Base-by-base conservation (phyloP, 1,140 invertebrate species). In the Tetranychus urticae region DNA sequence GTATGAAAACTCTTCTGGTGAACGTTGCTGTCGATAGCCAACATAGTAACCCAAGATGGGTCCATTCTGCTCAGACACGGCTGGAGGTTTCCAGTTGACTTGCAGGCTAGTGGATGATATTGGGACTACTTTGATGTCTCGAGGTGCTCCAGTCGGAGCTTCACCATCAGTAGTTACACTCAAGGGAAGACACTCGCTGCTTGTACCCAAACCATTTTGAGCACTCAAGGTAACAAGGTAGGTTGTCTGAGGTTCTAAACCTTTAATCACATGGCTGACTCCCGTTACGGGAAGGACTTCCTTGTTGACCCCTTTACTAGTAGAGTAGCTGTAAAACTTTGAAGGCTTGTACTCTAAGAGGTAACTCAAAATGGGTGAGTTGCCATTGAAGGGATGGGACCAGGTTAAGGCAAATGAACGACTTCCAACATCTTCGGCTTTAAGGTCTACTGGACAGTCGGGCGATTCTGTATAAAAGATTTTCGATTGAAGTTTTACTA, bases 201-300 rank as follows among this genome's bases (percentile, higher is more conserved):
- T 91, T 5, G 77, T 80, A 52, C 96, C 96, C 55, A 90, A 91
- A 75, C 96, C 94, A 75, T 98, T 99, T 33, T 96, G 84, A 12
- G 94, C 92, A 66, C 87, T 80, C 2, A 98, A 80, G 58, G 93
- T 77, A 77, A 99, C 97, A 72, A 96, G 86, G 72, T 90, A 96
- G 73, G 93, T 86, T 50, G 84, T 84, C 52, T 86, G 82, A 73
- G 90, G 89, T 60, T 82, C 80, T 3, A 96, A 74, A 65, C 83
- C 83, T 63, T 80, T 80, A 10, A 96, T 78, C 56, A 80, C 82
- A 2, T 83, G 63, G 10, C 13, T 37, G 2, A 23, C 34, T 23
- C 42, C 37, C 33, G 10, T 54, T 33, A 7, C 34, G 2, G 6
- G 7, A 5, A 60, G 14, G 7, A n/a, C 31, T 10, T 54, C 37